phyloP scores from a whole-genome alignment of 2,888 invertebrate genomes.

The Cosmia pyralina region DNA sequence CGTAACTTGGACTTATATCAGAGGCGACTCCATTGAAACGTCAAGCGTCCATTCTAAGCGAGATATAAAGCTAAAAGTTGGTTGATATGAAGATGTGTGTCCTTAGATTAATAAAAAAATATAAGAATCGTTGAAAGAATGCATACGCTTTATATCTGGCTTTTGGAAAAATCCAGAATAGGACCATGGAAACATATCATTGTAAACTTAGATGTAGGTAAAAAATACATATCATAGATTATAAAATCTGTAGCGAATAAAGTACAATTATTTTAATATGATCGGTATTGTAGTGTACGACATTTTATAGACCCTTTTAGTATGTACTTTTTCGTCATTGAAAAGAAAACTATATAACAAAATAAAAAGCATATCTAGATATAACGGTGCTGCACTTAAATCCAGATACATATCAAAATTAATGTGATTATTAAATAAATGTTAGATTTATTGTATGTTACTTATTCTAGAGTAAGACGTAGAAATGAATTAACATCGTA shows the following conservation, averaged over 20 bases:
- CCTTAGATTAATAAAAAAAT: slow-evolving; percentile 78
- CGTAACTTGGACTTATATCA: slow-evolving; percentile 74
- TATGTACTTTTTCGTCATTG: slow-evolving; percentile 65
- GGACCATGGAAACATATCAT: slow-evolving; percentile 88
- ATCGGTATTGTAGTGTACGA: slow-evolving; percentile 86
- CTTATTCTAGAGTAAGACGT: slow-evolving; percentile 77
- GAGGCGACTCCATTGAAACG: slow-evolving; percentile 87
- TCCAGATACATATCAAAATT: slow-evolving; percentile 87
- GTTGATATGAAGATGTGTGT: slow-evolving; percentile 76
- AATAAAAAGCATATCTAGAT: slow-evolving; percentile 76
- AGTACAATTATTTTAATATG: slow-evolving; percentile 89
- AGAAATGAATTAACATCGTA: slow-evolving; percentile 69
- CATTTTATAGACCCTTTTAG: slow-evolving; percentile 85
- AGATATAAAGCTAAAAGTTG: slow-evolving; percentile 87
- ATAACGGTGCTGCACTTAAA: slow-evolving; percentile 83
- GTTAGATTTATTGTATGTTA: slow-evolving; percentile 77
- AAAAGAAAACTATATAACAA: slow-evolving; percentile 69
- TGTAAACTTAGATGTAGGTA: slow-evolving; percentile 80
- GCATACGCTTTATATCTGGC: slow-evolving; percentile 90
- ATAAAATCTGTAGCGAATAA: slow-evolving; percentile 84
- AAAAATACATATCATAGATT: slow-evolving; percentile 84
- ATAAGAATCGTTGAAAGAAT: slow-evolving; percentile 86
- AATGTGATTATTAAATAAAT: slow-evolving; percentile 83
- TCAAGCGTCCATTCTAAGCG: slow-evolving; percentile 85
- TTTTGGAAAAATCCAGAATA: slow-evolving; percentile 88